Percentiles rank a stretch among this genome's conserved stretches.
phyloP scores from a whole-genome alignment of 1,140 invertebrate genomes.

The Camponotus vicinus region DNA sequence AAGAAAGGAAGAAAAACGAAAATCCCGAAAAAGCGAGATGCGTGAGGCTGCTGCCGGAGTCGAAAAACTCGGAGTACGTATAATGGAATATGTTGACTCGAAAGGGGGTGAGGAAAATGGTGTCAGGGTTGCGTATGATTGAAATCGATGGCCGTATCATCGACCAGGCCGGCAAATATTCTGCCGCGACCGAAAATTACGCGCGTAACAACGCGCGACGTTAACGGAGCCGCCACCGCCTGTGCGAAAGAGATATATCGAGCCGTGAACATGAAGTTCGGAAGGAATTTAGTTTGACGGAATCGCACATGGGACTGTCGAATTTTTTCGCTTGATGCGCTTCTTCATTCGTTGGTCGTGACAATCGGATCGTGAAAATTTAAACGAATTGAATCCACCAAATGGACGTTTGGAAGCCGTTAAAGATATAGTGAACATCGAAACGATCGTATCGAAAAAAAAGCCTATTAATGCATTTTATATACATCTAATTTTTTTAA shows the following conservation, averaged over 20 bases:
- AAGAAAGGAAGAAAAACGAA: slow-evolving; percentile 5
- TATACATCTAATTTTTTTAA: background rate
- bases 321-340: slow-evolving; percentile 14
- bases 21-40: slow-evolving; percentile 45
- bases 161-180: slow-evolving; percentile 77
- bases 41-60: background rate
- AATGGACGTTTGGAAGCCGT: slow-evolving; percentile 10
- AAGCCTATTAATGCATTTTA: background rate
- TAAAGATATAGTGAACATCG: background rate
- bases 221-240: background rate
- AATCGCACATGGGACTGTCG: slow-evolving; percentile 13
- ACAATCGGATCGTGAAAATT: background rate
- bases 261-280: slow-evolving; percentile 14
- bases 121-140: slow-evolving; percentile 61
- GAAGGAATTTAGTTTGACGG: slow-evolving; percentile 42
- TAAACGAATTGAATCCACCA: slow-evolving; percentile 3
- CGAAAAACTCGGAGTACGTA: slow-evolving; percentile 42
- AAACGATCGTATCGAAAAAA: background rate
- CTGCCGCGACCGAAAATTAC: slow-evolving; percentile 67
- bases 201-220: background rate
- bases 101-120: slow-evolving; percentile 38
- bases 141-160: slow-evolving; percentile 61
- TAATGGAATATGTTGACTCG: slow-evolving; percentile 43
- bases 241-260: background rate
- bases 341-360: slow-evolving; percentile 12